A percentile compares a stretch with the other conserved stretches of the same genome.
Evolutionary conservation across 2,113 vertebrate genomes (phyloP).

Genomic region (Lamprotornis superbus): DNA sequence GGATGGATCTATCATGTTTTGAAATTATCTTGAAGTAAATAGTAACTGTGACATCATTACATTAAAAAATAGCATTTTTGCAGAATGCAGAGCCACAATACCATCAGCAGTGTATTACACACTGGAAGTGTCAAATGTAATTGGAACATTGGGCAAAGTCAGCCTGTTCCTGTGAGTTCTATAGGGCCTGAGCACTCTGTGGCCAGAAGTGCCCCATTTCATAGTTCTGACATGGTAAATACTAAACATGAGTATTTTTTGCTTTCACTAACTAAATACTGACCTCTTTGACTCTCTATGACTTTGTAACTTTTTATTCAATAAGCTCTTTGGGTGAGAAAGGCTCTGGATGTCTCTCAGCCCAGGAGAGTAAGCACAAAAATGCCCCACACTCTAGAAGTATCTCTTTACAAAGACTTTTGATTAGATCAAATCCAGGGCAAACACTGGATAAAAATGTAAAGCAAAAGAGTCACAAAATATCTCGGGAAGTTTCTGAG

Average conservation of each 20-base stretch:
- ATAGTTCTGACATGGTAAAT: not conserved
- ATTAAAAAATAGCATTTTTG: not conserved
- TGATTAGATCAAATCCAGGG: not conserved
- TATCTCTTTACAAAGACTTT: not conserved
- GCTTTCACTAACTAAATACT: not conserved
- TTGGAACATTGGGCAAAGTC: not conserved
- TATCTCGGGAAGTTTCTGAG: not conserved
- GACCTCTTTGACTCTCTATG: not conserved
- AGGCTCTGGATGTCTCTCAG: not conserved
- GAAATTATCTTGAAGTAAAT: not conserved
- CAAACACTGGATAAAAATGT: not conserved
- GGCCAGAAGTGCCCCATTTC: not conserved
- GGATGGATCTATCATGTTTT: not conserved
- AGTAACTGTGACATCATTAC: rapidly evolving
- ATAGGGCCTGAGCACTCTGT: not conserved
- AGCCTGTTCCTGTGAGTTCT: not conserved
- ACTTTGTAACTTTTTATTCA: not conserved
- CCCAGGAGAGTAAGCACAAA: not conserved
- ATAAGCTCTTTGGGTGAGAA: not conserved
- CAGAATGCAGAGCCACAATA: not conserved
- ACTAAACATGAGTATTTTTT: not conserved
- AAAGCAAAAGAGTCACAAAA: not conserved
- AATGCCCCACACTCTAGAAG: not conserved
- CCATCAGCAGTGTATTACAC: no score
- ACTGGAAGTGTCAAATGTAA: not conserved